Evolutionary conservation across 64 coral and sea anemone genomes (phyloP).

Genomic region (Cladopsammia gracilis): DNA sequence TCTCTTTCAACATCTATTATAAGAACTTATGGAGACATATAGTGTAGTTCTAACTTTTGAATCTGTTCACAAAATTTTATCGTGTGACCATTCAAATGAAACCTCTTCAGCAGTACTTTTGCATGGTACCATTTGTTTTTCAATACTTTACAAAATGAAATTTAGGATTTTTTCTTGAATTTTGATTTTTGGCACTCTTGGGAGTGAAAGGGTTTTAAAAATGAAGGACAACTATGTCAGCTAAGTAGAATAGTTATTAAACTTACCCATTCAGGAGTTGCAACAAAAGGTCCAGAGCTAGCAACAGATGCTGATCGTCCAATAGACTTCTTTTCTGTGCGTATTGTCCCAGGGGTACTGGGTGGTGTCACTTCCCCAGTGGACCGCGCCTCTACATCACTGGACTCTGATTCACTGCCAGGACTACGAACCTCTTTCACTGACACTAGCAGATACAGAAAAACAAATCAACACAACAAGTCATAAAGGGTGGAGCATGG

Average conservation of each 20-base stretch:
- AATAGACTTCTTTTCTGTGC: conserved; percentile 86
- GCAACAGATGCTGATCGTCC: conserved; percentile 87
- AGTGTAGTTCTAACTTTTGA: too few relatives aligned
- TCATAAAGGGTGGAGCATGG: background rate
- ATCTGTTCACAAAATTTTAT: too few relatives aligned
- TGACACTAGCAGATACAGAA: conserved; percentile 17
- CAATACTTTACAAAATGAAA: too few relatives aligned
- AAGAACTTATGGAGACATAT: too few relatives aligned
- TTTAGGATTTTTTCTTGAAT: too few relatives aligned
- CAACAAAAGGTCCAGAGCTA: conserved; percentile 89
- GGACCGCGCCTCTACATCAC: conserved; percentile 85
- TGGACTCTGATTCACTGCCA: conserved; percentile 91
- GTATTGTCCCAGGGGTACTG: conserved; percentile 45
- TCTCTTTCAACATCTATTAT: too few relatives aligned
- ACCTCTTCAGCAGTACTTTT: too few relatives aligned
- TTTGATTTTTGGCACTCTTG: too few relatives aligned
- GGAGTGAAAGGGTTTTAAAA: too few relatives aligned
- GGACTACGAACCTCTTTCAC: conserved; percentile 84
- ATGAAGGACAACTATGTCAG: background rate
- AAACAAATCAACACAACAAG: background rate
- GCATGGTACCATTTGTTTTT: too few relatives aligned
- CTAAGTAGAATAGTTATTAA: background rate
- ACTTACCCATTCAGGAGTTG: conserved; percentile 98
- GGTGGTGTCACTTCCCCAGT: conserved; percentile 57
- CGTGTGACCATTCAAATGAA: too few relatives aligned